Conservation (phyloP, 2,113 vertebrate genomes). For the Platycercus adscitus region DNA sequence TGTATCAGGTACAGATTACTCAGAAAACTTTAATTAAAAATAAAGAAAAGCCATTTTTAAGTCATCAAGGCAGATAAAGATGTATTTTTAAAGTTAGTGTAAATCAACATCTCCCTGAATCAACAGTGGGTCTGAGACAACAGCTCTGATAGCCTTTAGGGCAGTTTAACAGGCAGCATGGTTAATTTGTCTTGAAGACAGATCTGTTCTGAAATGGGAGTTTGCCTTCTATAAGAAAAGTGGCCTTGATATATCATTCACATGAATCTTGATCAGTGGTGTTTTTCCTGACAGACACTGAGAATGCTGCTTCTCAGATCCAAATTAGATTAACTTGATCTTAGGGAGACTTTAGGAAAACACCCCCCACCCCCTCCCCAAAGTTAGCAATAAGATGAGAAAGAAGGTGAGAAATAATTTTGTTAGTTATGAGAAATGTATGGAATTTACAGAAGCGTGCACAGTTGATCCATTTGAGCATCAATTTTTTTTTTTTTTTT, state of each 20-base stretch:
- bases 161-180: background rate
- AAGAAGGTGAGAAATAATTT: background rate
- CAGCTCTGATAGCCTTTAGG: background rate
- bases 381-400: background rate
- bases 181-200: background rate
- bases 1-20: background rate
- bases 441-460: background rate
- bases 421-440: background rate
- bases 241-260: background rate
- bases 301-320: background rate
- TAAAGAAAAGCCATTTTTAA: background rate
- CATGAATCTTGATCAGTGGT: background rate
- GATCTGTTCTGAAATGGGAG: background rate
- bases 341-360: background rate
- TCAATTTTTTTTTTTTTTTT: background rate
- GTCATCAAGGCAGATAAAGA: background rate
- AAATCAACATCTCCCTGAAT: background rate
- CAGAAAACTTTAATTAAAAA: background rate
- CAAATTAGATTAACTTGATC: background rate
- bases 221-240: background rate
- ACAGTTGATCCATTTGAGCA: background rate
- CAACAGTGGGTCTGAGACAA: background rate
- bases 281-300: background rate
- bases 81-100: background rate
- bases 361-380: fast-evolving